Evolutionary conservation across 2,113 vertebrate species (phyloP), one percentile per base, ranked within the genome.

Genomic region (Brachyhypopomus gauderio): DNA sequence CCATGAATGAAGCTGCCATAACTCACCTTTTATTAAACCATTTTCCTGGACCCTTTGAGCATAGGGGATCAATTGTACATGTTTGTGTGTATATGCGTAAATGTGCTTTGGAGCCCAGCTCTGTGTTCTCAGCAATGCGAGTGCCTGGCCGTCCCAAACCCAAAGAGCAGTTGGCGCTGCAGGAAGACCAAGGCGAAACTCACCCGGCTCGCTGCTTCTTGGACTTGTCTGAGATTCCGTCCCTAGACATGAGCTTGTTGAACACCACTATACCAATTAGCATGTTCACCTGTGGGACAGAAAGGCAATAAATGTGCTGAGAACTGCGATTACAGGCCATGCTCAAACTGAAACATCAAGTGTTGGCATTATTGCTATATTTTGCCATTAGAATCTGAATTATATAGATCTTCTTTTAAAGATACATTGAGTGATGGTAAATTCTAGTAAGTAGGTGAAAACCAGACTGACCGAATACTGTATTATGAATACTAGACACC

Each of bases 171-270:
- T 52, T 25, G 60, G 30, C 3, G 25, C 14, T 3, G 27, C 8
- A 27, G 77, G 52, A 45, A 78, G 17, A 73, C 55, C 60, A 48
- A 55, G 58, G 67, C 25, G 9, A 3, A 83, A 93, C 98, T 96
- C 92, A 99, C 98, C 97, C 98, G 2, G 97, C 98, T 91, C 97
- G 93, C 89, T 99, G 98, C 94, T 99, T 99, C 95, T 98, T 98
- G 83, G 97, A 98, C 89, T 99, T 99, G 95, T 99, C 98, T 59
- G 98, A 98, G 92, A 99, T 98, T 88, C 98, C 97, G 0, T 99
- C 98, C 0, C 97, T 95, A 72, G 97, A 95, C 97, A 99, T 98
- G 87, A 99, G 96, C 91, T 99, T 99, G 93, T 99, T 99, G 92
- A 99, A 99, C 67, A 99, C 97, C 72, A 99, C 96, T 74, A 99